phyloP scores from a whole-genome alignment of 2,888 invertebrate species.

The Polydrusus tereticollis region DNA sequence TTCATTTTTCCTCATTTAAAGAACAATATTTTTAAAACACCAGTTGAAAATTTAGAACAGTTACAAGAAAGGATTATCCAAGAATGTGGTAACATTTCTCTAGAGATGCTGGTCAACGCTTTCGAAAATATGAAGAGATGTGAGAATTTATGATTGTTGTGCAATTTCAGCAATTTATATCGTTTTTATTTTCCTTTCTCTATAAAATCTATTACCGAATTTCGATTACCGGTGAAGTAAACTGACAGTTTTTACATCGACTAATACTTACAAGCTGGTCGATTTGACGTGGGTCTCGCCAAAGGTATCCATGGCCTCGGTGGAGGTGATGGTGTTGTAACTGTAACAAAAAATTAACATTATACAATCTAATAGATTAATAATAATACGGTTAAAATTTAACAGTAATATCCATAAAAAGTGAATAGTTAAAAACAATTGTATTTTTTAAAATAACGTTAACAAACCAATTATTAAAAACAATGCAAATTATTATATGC shows the following conservation, averaged over 20 bases:
- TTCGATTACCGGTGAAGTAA: no score
- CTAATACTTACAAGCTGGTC: constrained; percentile 89
- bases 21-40: no score
- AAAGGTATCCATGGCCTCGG: constrained; percentile 96
- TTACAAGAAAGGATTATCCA: no score
- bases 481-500: constrained; percentile 4
- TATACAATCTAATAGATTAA: neutral
- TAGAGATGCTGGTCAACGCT: no score
- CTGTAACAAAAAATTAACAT: constrained; percentile 74
- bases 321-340: constrained; percentile 90
- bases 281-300: constrained; percentile 87
- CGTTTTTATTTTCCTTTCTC: no score
- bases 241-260: neutral
- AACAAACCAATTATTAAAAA: neutral
- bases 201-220: no score
- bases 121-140: no score
- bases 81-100: no score
- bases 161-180: no score
- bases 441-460: neutral
- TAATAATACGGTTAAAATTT: neutral
- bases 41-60: no score
- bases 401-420: neutral
- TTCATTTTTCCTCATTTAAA: no score
- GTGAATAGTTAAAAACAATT: neutral
- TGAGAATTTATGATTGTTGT: no score